Conservation (phyloP, 1,140 invertebrate genomes). For the Proales similis region DNA sequence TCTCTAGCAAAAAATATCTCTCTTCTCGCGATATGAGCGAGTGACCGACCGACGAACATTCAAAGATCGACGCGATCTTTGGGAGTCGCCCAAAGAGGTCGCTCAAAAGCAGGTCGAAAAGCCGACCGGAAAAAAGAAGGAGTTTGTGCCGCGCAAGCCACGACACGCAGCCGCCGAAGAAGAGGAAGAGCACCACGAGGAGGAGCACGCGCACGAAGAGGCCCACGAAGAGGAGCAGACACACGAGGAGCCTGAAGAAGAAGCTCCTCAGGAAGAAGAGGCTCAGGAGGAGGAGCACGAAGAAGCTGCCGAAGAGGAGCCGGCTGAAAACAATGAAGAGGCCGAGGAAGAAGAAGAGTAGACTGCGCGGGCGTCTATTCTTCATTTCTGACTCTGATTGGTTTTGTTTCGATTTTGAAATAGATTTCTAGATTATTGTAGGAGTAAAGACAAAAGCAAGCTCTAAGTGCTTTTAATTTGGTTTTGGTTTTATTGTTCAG, state of each 20-base stretch:
- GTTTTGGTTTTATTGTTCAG: too few species aligned
- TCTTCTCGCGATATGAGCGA: constrained; percentile 38
- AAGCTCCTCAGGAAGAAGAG: constrained; percentile 7
- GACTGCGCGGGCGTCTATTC: too few species aligned
- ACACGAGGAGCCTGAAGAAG: constrained; percentile 3
- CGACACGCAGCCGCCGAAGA: neutral
- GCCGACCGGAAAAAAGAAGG: constrained; percentile 35
- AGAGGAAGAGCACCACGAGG: constrained; percentile 8
- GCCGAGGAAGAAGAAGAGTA: constrained; percentile 27
- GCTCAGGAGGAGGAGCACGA: constrained; percentile 6
- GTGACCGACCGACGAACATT: constrained; percentile 38
- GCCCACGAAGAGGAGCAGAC: neutral
- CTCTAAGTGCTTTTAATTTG: too few species aligned
- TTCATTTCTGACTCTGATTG: too few species aligned
- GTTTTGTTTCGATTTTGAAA: too few species aligned
- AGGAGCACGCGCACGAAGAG: neutral
- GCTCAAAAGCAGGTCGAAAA: constrained; percentile 2
- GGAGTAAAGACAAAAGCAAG: too few species aligned
- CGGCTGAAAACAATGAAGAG: constrained; percentile 6
- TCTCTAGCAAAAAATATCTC: constrained; percentile 34
- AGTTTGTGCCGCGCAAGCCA: neutral
- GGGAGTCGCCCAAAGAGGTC: neutral
- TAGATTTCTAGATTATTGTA: too few species aligned
- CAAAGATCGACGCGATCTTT: constrained; percentile 32
- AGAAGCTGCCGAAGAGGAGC: neutral